phyloP scores from a whole-genome alignment of 2,113 vertebrate genomes.

The Struthidea cinerea region DNA sequence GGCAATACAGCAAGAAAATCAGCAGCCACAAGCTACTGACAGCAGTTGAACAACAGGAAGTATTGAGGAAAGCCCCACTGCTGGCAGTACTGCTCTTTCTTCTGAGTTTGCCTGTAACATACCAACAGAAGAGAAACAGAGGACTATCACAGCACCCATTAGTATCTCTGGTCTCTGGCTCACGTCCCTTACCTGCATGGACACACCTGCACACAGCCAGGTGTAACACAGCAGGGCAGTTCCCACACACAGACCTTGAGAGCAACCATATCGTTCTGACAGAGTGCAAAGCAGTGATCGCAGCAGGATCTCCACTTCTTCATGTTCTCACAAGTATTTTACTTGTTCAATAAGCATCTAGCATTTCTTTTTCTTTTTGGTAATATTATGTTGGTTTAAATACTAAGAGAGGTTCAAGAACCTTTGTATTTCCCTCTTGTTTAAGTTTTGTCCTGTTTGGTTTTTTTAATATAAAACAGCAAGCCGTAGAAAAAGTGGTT shows the following conservation, averaged over 20 bases:
- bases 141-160: accelerated
- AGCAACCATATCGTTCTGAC: accelerated
- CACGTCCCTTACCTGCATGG: accelerated
- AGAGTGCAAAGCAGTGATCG: neutral
- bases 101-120: neutral
- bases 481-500: neutral
- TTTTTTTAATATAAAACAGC: neutral
- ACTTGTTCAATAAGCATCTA: neutral
- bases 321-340: neutral
- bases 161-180: neutral
- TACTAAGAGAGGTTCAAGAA: neutral
- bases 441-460: neutral
- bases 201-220: neutral
- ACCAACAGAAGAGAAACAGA: neutral
- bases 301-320: neutral
- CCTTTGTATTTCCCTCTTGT: neutral
- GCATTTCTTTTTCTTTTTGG: neutral
- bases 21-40: neutral
- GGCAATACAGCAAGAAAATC: neutral
- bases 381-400: neutral
- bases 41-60: neutral
- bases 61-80: neutral
- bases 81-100: neutral
- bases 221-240: accelerated
- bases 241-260: neutral